Base-by-base conservation (phyloP, 1,140 invertebrate genomes). In the Rhyacophila brunnea region DNA sequence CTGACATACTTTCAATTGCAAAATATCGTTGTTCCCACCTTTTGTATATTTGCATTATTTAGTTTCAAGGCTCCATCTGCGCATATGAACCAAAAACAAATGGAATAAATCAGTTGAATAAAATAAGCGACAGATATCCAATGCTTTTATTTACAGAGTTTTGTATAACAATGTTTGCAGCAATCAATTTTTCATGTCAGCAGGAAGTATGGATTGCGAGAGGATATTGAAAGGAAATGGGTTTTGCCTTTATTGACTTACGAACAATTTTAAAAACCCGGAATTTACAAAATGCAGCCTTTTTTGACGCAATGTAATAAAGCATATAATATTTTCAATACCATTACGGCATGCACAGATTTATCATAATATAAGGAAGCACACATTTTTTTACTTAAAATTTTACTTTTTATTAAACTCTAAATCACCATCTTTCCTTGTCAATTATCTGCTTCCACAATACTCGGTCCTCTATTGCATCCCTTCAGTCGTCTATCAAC, bases 151-250 rank as follows among this genome's bases (percentile, higher is more conserved):
- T 40, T 40, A 15, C n/a, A n/a, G 15, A 40, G 11, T 40, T n/a
- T 40, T 40, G 38, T 5, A 40, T 40, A 13, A 13, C 11, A 40
- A 40, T 17, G 13, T 45, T 45, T 45, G 23, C 23, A 19, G 5
- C 17, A 18, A 17, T 15, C 10, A 19, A 17, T 11, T 45, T 15
- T 45, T 19, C 19, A 34, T 28, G n/a, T 23, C 18, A 19, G 11
- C 23, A 13, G 46, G 46, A 48, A 28, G 23, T 48, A 48, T 34
- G 15, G 23, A 48, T 13, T 28, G 18, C 19, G 23, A 28, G n/a
- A 19, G 46, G 46, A 48, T 48, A 48, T 48, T 34, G 46, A 32
- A 48, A 48, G 46, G 46, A 48, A 48, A 48, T 48, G 11, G 23
- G 11, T 32, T 48, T 48, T 48, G n/a, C 11, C 13, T 17, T 28